Evolutionary conservation across 2,113 vertebrate species (phyloP), one percentile per base, ranked within the genome.

Genomic region (Herpailurus yagouaroundi): DNA sequence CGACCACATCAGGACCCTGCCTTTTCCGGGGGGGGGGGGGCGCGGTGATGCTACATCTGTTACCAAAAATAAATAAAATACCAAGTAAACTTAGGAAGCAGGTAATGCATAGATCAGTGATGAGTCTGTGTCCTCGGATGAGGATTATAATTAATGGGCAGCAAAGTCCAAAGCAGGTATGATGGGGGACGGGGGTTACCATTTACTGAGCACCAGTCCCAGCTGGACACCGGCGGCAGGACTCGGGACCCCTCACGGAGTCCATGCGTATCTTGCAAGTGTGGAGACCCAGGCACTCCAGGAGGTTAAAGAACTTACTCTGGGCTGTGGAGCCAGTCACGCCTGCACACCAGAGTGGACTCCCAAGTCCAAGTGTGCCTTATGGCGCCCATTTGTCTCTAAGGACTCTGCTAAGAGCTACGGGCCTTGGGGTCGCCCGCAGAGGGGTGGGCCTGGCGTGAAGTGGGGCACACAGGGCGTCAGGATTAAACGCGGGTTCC

Each of bases 151-250:
- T 31, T 18, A 7, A 68, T 71, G 50, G 41, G 68, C 18, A 48
- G 18, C 23, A 21, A 50, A 57, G 36, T 19, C 66, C 82, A 55
- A 36, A 45, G 7, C n/a, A 10, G 41, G 63, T 16, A 38, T 45
- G 45, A 45, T 15, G 19, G 36, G 14, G 31, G 31, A 29, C 0
- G 36, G 36, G 4, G 19, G 4, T 45, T 27, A 25, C 25, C 4
- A 31, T 18, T 55, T 4, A 1, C 76, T 81, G 60, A 4, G 45
- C 16, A 5, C 38, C 41, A 2, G 19, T 16, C 12, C 21, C 38
- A 4, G 66, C 86, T 5, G 3, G 33, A 2, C 14, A 0, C 33
- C 1, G 1, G 57, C 0, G 3, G 57, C 55, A 21, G 48, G 0
- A 10, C 31, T 16, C 69, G 2, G 8, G 7, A 1, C 1, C 29